phyloP scores from a whole-genome alignment of 2,888 invertebrate species.

The Cremastinae sp. region DNA sequence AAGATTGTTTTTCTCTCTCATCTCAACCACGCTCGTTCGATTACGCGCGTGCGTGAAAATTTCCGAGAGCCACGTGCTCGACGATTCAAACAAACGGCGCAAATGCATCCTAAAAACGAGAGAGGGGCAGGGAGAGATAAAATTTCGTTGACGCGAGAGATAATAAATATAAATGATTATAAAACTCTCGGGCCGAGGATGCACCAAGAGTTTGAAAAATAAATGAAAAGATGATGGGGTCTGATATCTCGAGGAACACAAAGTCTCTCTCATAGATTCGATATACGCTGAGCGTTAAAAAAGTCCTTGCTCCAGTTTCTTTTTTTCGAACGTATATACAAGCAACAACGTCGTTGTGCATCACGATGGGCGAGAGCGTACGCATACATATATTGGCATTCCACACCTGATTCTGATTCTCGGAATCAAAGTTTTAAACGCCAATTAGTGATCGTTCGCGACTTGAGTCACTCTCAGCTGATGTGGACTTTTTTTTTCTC shows the following conservation, averaged over 20 bases:
- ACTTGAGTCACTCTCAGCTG: slow-evolving; percentile 40
- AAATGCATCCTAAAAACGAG: too few species aligned
- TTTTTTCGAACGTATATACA: slow-evolving; percentile 46
- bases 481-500: neutral
- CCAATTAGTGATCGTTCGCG: slow-evolving; percentile 51
- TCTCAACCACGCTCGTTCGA: neutral
- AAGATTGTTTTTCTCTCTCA: slow-evolving; percentile 19
- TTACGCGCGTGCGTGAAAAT: slow-evolving; percentile 19
- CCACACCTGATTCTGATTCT: slow-evolving; percentile 43
- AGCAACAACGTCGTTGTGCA: slow-evolving; percentile 34
- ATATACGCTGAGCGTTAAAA: neutral
- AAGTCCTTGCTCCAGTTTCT: slow-evolving; percentile 59
- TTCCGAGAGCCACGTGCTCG: slow-evolving; percentile 16
- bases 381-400: too few species aligned
- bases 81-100: slow-evolving; percentile 1
- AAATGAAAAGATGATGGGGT: too few species aligned
- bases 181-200: too few species aligned
- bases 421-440: slow-evolving; percentile 53
- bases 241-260: too few species aligned
- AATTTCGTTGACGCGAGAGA: too few species aligned
- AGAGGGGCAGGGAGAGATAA: too few species aligned
- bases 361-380: too few species aligned
- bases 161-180: too few species aligned
- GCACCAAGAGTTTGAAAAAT: too few species aligned
- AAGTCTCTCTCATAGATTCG: too few species aligned